phyloP scores from a whole-genome alignment of 2,888 invertebrate genomes.

The Euplagia quadripunctaria region DNA sequence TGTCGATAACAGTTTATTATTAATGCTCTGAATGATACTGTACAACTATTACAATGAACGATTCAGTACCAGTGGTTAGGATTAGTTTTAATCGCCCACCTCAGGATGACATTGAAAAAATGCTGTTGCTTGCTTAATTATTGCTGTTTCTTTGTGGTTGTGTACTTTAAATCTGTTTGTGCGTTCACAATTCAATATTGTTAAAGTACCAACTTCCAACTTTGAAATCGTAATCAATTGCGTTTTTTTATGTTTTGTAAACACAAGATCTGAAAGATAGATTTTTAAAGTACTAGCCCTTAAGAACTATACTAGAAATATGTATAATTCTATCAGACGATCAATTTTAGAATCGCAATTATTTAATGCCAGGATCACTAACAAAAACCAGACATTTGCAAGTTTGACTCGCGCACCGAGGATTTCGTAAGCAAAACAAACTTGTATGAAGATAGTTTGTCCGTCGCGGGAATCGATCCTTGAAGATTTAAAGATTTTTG shows the following conservation, averaged over 20 bases:
- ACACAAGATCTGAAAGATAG: too few relatives aligned
- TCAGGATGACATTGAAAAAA: neutral
- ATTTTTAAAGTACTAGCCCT: too few relatives aligned
- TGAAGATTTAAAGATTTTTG: too few relatives aligned
- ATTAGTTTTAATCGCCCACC: neutral
- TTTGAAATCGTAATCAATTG: neutral
- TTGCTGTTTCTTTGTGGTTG: neutral
- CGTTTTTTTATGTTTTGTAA: neutral
- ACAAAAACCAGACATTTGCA: too few relatives aligned
- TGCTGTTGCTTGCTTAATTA: neutral
- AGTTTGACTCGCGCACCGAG: too few relatives aligned
- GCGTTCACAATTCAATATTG: neutral
- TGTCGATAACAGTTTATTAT: neutral
- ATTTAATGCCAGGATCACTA: too few relatives aligned
- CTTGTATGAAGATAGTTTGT: too few relatives aligned
- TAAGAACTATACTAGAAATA: too few relatives aligned
- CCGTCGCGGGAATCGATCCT: too few relatives aligned
- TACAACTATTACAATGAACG: neutral
- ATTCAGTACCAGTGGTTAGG: neutral
- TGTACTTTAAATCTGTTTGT: neutral
- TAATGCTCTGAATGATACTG: neutral
- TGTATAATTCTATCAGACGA: too few relatives aligned
- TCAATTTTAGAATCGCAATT: too few relatives aligned
- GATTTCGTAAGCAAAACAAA: too few relatives aligned
- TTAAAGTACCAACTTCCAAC: neutral